A percentile compares a stretch with the other conserved stretches of the same genome.
Evolutionary conservation across 2,797 vertebrate genomes (phyloP).

Genomic region (Eulemur mongoz): DNA sequence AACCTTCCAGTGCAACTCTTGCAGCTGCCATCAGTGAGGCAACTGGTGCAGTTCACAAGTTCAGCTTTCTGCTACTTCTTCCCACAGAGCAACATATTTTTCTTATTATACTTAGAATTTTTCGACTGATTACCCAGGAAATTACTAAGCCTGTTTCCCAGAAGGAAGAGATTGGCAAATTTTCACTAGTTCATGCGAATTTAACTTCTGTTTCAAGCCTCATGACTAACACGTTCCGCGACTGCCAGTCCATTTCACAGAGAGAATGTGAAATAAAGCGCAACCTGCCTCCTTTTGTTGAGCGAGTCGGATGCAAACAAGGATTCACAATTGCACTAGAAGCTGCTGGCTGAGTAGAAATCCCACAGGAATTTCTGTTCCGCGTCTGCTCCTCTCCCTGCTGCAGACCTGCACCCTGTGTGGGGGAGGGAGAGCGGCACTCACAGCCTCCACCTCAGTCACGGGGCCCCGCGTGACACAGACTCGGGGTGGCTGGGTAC

Average conservation of each 20-base stretch:
- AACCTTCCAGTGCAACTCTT: neutral
- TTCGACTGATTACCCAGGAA: neutral
- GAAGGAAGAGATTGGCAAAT: too few relatives aligned
- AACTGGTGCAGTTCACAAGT: neutral
- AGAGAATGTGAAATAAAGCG: neutral
- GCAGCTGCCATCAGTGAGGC: rapidly evolving
- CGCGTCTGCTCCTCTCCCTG: neutral
- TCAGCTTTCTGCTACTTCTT: neutral
- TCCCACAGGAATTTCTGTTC: neutral
- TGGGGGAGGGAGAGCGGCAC: neutral
- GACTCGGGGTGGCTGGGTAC: neutral
- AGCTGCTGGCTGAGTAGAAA: neutral
- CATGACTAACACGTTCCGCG: rapidly evolving
- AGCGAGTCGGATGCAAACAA: neutral
- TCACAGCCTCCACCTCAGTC: neutral
- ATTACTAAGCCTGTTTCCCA: neutral
- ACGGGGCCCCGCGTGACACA: rapidly evolving
- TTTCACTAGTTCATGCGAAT: neutral
- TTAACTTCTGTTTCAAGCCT: neutral
- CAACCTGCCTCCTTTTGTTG: neutral
- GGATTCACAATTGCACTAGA: neutral
- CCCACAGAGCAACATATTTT: neutral
- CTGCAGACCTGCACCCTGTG: neutral
- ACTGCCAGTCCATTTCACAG: rapidly evolving
- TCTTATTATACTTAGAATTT: neutral